Evolutionary conservation across 2,888 invertebrate species (phyloP), one percentile per base, ranked within the genome.

Genomic region (Fragum sueziense): DNA sequence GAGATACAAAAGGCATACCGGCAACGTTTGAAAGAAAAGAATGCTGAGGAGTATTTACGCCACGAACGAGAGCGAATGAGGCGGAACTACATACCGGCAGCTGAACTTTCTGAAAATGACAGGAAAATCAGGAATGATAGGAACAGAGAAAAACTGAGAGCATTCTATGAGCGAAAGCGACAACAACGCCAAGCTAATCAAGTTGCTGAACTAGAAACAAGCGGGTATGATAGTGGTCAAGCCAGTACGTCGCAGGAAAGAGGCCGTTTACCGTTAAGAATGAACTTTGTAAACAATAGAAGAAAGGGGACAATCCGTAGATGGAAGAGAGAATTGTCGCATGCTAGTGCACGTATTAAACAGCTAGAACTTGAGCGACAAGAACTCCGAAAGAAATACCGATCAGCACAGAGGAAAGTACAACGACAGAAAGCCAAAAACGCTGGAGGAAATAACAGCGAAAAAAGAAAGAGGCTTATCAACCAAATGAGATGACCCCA

Each of bases 1-100:
- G 84, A 76, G 57, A 80, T 80, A 25, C 80, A 80, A 59, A 65
- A 71, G 20, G 80, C 80, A 3, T 80, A 83, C 34, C n/a, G 80
- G 11, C 51, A 84, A 37, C 47, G 80, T 17, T 25, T 67, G 25
- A 84, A 79, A 33, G 73, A 47, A 25, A 74, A 71, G 34, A 76
- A 76, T 51, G 79, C 80, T 31, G 80, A 77, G 29, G 76, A 67
- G 22, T 84, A 78, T 51, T 47, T 84, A 20, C 52, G 57, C 33
- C 70, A 41, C 52, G 80, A 84, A 57, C 51, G 70, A 62, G 72
- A 74, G 27, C 37, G 22, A 69, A 22, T 22, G 17, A 4, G 47
- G 47, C 4, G 17, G 4, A 9, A 47, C 17, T 76, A 80, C 61
- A 67, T 76, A 11, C 72, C 76, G 11, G 68, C 72, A 22, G 34